Percentiles rank a stretch among this genome's conserved stretches.
These are phyloP conservation scores for Craniophora ligustri DNA, from an alignment of 2,888 invertebrate species.

Conservation along the genomic window DNA sequence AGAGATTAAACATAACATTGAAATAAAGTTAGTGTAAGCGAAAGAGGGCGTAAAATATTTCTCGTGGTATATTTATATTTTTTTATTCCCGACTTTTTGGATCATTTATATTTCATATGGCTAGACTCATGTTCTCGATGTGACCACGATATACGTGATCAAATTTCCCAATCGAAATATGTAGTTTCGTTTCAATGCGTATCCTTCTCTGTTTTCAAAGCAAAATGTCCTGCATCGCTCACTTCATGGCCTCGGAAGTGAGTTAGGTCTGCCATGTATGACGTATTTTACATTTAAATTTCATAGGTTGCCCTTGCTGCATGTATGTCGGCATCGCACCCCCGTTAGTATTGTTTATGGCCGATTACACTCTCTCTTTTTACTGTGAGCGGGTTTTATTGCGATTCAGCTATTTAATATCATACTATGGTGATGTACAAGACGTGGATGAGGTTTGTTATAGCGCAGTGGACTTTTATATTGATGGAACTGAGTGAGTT, in stretches of 20 bases:
- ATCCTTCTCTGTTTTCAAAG: no score
- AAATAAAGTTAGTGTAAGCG: no score
- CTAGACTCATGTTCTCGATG: no score
- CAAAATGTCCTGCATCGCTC: no score
- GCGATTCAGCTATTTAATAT: conserved; percentile 43
- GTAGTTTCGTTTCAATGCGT: no score
- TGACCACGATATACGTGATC: no score
- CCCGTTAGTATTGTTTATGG: conserved; percentile 45
- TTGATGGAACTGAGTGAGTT: conserved; percentile 25
- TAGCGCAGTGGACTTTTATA: conserved; percentile 17
- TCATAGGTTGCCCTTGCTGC: conserved; percentile 57
- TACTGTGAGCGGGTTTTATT: conserved; percentile 27
- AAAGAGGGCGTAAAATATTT: no score
- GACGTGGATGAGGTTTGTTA: conserved; percentile 23
- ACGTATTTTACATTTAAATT: conserved; percentile 65
- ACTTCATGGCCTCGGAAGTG: conserved; percentile 37
- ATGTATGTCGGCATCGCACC: conserved; percentile 28
- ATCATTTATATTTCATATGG: no score
- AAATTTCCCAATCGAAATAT: no score
- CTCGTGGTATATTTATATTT: no score
- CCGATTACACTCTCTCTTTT: conserved; percentile 37
- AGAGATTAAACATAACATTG: no score
- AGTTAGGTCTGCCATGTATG: conserved; percentile 53
- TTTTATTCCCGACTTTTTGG: no score
- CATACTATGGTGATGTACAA: conserved; percentile 26